These are phyloP conservation scores for Atlantisia rogersi DNA, from an alignment of 2,113 vertebrate species.

Conservation along the genomic window DNA sequence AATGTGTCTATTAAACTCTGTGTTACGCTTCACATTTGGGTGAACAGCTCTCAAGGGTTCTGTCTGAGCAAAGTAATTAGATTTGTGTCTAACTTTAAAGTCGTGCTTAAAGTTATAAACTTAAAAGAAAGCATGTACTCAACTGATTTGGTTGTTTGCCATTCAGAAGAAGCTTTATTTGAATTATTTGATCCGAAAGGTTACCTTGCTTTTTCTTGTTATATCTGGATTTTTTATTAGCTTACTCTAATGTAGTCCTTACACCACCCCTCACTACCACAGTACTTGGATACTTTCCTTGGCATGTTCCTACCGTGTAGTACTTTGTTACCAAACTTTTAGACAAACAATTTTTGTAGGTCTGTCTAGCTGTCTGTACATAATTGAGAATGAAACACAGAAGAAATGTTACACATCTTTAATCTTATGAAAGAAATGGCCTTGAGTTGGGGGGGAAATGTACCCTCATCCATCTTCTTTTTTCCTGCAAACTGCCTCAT, in stretches of 20 bases:
- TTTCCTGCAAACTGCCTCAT: too few relatives aligned
- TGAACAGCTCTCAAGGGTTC: constrained; percentile 52
- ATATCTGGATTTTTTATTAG: background rate
- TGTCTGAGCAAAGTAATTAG: constrained; percentile 42
- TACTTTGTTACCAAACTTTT: background rate
- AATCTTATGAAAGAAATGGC: background rate
- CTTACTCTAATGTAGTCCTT: background rate
- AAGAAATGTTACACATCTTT: background rate
- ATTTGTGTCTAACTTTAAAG: constrained; percentile 25
- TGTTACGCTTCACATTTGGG: constrained; percentile 54
- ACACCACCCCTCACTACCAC: background rate
- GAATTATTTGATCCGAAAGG: background rate
- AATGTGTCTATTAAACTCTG: constrained; percentile 39
- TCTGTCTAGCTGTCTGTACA: background rate
- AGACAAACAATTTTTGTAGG: background rate
- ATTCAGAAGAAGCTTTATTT: background rate
- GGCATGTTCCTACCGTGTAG: background rate
- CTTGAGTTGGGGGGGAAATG: background rate
- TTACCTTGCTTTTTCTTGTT: background rate
- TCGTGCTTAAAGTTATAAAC: background rate
- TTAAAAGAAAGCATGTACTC: background rate
- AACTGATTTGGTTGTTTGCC: background rate
- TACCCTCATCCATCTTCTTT: too few relatives aligned
- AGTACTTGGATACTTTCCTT: background rate
- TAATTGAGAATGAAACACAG: background rate